Evolutionary conservation across 1,140 invertebrate species (phyloP).

Genomic region (Lasaia peninsularis): DNA sequence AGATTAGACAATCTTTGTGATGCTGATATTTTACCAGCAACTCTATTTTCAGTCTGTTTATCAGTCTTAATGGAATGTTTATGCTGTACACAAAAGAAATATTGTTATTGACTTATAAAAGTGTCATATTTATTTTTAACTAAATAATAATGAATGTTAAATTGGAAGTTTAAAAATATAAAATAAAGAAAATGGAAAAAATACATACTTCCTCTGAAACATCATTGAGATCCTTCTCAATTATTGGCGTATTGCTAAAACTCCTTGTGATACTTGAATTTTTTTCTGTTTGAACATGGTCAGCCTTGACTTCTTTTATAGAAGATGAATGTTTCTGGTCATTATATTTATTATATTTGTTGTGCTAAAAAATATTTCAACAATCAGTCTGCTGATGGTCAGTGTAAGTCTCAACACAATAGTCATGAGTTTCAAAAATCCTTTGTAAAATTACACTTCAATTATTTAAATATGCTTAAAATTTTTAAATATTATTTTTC

Average conservation of each 20-base stretch:
- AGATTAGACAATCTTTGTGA: conserved; percentile 62
- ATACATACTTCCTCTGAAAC: conserved; percentile 31
- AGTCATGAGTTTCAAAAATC: too few relatives aligned
- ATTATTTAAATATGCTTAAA: too few relatives aligned
- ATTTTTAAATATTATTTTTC: too few relatives aligned
- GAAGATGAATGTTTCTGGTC: conserved; percentile 41
- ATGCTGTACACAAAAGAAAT: conserved; percentile 35
- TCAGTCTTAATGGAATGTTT: conserved; percentile 54
- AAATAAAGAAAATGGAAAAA: not conserved
- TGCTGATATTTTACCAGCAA: conserved; percentile 52
- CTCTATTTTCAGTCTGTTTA: conserved; percentile 45
- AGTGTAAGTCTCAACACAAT: too few relatives aligned
- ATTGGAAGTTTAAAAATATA: not conserved
- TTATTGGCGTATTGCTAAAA: not conserved
- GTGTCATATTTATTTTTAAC: too few relatives aligned
- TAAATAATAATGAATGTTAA: too few relatives aligned
- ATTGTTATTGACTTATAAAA: conserved; percentile 17
- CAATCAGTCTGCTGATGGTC: too few relatives aligned
- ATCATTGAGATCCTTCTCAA: conserved; percentile 9
- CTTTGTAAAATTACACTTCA: too few relatives aligned
- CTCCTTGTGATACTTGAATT: conserved; percentile 4
- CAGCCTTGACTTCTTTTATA: conserved; percentile 17
- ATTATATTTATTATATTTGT: conserved; percentile 51
- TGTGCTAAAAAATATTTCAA: conserved; percentile 43
- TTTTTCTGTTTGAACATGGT: conserved; percentile 1